Percentiles rank a stretch among this genome's conserved stretches.
Evolutionary conservation across 2,113 vertebrate species (phyloP).

Genomic region (Recurvirostra avosetta): DNA sequence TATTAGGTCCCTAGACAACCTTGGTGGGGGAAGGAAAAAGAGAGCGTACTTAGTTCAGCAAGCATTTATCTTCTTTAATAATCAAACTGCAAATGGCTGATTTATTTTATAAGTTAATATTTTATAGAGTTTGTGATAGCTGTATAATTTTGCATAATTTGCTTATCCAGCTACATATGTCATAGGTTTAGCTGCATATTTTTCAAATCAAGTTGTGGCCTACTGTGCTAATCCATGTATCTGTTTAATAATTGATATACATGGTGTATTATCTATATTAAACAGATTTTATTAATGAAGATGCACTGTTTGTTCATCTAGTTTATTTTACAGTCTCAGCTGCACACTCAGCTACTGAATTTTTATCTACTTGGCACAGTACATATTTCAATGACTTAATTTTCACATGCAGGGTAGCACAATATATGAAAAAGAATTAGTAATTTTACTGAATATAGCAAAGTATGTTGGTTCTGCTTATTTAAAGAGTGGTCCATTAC

Average conservation of each 20-base stretch:
- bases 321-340: conserved; percentile 56
- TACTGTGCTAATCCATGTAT: conserved; percentile 58
- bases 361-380: conserved; percentile 22
- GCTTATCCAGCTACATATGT: conserved; percentile 17
- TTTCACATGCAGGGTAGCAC: not conserved
- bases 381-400: not conserved
- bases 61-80: conserved; percentile 38
- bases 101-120: conserved; percentile 43
- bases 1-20: not conserved
- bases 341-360: conserved; percentile 46
- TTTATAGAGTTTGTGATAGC: conserved; percentile 20
- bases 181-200: conserved; percentile 20
- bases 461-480: not conserved
- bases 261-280: conserved; percentile 43
- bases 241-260: conserved; percentile 57
- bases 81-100: conserved; percentile 16
- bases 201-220: conserved; percentile 42
- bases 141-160: conserved; percentile 51
- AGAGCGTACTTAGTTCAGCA: not conserved
- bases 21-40: not conserved
- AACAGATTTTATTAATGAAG: conserved; percentile 72
- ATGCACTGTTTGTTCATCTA: conserved; percentile 46
- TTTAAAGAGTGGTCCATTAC: not conserved
- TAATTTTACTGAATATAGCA: not conserved
- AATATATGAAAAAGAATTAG: not conserved